These are phyloP conservation scores for Tragelaphus buxtoni DNA, from an alignment of 2,113 vertebrate species.

Conservation along the genomic window DNA sequence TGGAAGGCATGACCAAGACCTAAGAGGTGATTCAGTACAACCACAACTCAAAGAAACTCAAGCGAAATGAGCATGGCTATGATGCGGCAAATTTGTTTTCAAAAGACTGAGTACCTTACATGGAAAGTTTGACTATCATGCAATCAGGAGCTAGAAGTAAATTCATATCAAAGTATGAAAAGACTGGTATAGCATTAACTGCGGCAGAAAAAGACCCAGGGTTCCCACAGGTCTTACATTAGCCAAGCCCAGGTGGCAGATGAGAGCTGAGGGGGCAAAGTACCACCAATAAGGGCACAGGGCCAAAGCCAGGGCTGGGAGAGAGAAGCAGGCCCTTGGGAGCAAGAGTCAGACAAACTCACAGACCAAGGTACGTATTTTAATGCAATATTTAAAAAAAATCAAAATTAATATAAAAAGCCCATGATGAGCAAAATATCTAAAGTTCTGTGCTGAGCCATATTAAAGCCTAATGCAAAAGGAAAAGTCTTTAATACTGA, in stretches of 20 bases:
- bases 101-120: neutral
- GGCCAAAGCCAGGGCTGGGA: accelerated
- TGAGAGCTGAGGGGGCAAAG: neutral
- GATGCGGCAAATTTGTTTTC: neutral
- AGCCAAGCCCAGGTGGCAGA: neutral
- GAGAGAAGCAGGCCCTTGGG: neutral
- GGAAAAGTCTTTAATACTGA: neutral
- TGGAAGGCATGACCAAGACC: neutral
- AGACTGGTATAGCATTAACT: neutral
- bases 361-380: neutral
- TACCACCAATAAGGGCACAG: neutral
- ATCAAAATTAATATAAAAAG: neutral
- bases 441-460: neutral
- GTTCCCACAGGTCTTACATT: too few relatives aligned
- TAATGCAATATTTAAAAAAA: neutral
- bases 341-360: neutral
- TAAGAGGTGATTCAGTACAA: neutral
- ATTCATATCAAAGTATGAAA: neutral
- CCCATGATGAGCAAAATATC: neutral
- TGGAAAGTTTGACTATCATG: neutral
- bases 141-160: neutral
- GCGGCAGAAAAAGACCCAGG: neutral
- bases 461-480: neutral
- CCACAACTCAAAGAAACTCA: neutral
- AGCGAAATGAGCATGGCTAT: neutral